Evolutionary conservation across 2,113 vertebrate species (phyloP), one percentile per base, ranked within the genome.

Genomic region (Cebus imitator): DNA sequence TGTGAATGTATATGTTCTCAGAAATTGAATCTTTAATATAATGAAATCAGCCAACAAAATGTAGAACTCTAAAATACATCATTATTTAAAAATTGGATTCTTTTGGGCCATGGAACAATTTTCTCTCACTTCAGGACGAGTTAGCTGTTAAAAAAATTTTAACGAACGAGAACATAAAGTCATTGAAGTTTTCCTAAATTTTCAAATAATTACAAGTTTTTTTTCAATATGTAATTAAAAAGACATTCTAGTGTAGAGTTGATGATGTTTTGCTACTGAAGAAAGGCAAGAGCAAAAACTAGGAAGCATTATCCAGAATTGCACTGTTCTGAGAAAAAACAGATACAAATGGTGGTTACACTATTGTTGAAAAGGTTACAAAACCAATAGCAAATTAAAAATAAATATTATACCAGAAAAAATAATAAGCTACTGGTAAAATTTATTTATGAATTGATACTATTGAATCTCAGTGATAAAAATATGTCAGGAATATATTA

Each of bases 61-160:
- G 18, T 37, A 90, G 35, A 55, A 92, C 32, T 72, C 48, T 76
- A 48, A 93, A 91, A 83, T n/a, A 43, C 5, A 37, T 5, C 58
- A 48, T 80, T 90, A 82, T 87, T 90, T 64, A 45, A 90, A 94
- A 82, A n/a, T 32, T 82, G 10, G 17, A 78, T 78, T 85, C 16
- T 7, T 0, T 68, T 72, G 6, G 12, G 37, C n/a, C 35, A 8
- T 30, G 76, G 13, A 35, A 37, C 2, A 70, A n/a, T 82, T 76
- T 76, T 86, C n/a, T 87, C 18, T 86, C 86, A 61, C 8, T 76
- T 7, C 13, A 82, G 20, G 73, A 1, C 75, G 30, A 83, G 6
- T 73, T 91, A 87, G 8, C 66, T 73, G 7, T 92, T 90, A 91
- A 75, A 79, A 68, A 95, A 88, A 82, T 64, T 58, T 72, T 64